Conservation (phyloP, 1,140 invertebrate genomes). For the Zophobas atratus region DNA sequence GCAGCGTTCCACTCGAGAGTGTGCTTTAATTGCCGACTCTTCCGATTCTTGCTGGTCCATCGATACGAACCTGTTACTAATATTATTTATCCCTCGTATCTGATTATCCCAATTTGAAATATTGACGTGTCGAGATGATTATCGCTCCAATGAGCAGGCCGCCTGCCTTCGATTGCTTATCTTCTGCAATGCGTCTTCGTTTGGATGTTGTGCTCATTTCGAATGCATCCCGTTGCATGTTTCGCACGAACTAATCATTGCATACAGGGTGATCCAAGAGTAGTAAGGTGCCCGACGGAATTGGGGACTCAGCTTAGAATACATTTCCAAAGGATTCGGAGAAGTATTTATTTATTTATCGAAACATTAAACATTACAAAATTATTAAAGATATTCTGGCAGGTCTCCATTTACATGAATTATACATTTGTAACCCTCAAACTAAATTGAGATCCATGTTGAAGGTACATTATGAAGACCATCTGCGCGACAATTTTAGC, state of each 20-base stretch:
- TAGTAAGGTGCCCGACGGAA: too few relatives aligned
- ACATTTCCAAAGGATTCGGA: too few relatives aligned
- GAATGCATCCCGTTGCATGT: conserved; percentile 30
- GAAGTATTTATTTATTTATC: too few relatives aligned
- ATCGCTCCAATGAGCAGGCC: conserved; percentile 12
- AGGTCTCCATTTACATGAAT: too few relatives aligned
- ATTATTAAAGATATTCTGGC: too few relatives aligned
- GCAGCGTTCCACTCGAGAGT: conserved; percentile 1
- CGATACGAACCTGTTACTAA: conserved; percentile 30
- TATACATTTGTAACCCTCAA: too few relatives aligned
- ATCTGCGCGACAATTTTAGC: too few relatives aligned
- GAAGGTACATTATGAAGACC: too few relatives aligned
- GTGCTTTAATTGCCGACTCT: conserved; percentile 21
- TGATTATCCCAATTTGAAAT: conserved; percentile 29
- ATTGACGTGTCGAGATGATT: conserved; percentile 23
- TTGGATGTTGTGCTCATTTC: conserved; percentile 6
- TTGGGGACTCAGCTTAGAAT: too few relatives aligned
- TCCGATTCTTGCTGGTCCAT: conserved; percentile 1
- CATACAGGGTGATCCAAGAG: background rate
- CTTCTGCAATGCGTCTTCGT: conserved; percentile 8
- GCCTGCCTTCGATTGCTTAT: conserved; percentile 24
- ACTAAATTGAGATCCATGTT: too few relatives aligned
- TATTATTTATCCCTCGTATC: conserved; percentile 26
- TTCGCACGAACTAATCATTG: conserved; percentile 22
- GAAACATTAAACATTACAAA: too few relatives aligned